A percentile compares a stretch with the other conserved stretches of the same genome.
Evolutionary conservation across 2,888 invertebrate genomes (phyloP).

Genomic region (Chelonus formosanus): DNA sequence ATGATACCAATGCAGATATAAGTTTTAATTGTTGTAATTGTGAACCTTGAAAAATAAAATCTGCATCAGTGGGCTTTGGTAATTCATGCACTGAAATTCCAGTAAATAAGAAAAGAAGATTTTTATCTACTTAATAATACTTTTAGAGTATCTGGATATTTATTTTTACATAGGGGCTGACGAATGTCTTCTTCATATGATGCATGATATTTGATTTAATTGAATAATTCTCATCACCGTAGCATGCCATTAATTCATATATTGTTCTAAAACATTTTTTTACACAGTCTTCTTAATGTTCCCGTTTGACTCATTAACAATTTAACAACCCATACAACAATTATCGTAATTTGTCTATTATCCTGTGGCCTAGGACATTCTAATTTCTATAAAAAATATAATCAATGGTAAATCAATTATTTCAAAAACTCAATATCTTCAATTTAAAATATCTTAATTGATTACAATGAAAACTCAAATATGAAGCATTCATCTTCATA

Average conservation of each 20-base stretch:
- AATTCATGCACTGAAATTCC: conserved; percentile 86
- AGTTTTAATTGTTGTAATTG: conserved; percentile 80
- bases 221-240: conserved; percentile 92
- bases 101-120: conserved; percentile 89
- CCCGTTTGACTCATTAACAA: conserved; percentile 90
- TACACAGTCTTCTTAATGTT: conserved; percentile 78
- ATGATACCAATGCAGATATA: conserved; percentile 85
- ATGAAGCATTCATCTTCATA: neutral
- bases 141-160: conserved; percentile 79
- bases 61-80: conserved; percentile 82
- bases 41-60: conserved; percentile 80
- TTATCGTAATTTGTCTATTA: conserved; percentile 88
- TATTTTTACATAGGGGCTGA: conserved; percentile 86
- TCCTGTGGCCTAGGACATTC: conserved; percentile 77
- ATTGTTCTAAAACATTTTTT: conserved; percentile 83
- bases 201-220: conserved; percentile 87
- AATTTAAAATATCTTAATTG: conserved; percentile 12
- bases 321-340: conserved; percentile 95
- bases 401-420: conserved; percentile 31
- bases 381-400: conserved; percentile 72
- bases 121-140: conserved; percentile 79
- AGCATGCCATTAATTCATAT: conserved; percentile 90
- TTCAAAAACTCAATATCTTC: neutral
- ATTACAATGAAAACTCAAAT: neutral
- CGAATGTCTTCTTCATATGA: conserved; percentile 90